Evolutionary conservation across 2,113 vertebrate species (phyloP), one percentile per base, ranked within the genome.

Genomic region (Mellivora capensis): DNA sequence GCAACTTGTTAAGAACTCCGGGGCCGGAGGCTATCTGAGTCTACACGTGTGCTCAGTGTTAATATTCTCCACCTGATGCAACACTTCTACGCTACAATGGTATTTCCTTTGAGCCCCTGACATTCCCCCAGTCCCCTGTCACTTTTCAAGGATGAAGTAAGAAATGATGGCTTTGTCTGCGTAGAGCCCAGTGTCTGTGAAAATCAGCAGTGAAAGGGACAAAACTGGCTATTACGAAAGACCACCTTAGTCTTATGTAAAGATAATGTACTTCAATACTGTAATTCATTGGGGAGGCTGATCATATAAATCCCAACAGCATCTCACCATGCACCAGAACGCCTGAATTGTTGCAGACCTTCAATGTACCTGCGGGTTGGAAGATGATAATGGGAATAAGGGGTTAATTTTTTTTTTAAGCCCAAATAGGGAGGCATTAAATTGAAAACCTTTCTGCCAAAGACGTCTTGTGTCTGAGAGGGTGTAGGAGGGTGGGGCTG

Each of bases 281-380:
- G 10, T 47, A 83, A 42, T 57, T 87, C 54, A 57, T 4, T 23
- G 64, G 49, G 31, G 18, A 47, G 12, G 39, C 3, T 0, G 17
- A 77, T 59, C 34, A 69, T 47, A 23, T 17, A 61, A 37, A 79
- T 17, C 34, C 54, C 6, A 62, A 39, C 3, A 25, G 21, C 4
- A 0, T 61, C 5, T 25, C 20, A 49, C 4, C 1, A 14, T 3
- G 3, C 18, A 44, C 23, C 21, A 25, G 34, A 44, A 79, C 52
- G 25, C 10, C 34, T 49, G 1, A 4, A 4, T 10, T 3, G 29
- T 7, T 3, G 3, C 15, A 20, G 15, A n/a, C 6, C 37, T 77
- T 13, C 7, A 42, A 4, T 2, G 4, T 3, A 13, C 5, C 37
- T 25, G 18, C 4, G 3, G 6, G 4, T 25, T 27, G 23, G 42